Evolutionary conservation across 2,888 invertebrate genomes (phyloP).

Genomic region (Leptothorax acervorum): DNA sequence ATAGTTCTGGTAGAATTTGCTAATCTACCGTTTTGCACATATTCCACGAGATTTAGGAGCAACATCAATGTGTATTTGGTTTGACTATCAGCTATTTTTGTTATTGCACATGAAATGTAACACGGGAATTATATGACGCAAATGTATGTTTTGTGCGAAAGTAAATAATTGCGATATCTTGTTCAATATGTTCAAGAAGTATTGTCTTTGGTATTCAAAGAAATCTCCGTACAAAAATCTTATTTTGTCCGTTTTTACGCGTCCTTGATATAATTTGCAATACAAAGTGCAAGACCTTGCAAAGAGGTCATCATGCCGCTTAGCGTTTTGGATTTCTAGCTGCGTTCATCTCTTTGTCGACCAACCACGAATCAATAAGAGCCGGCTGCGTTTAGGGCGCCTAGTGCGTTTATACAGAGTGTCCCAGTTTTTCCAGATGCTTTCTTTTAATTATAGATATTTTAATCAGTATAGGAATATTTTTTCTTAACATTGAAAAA

Average conservation of each 20-base stretch:
- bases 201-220: neutral
- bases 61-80: neutral
- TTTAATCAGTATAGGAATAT: neutral
- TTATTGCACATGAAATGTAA: neutral
- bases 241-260: conserved; percentile 49
- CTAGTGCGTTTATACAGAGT: conserved; percentile 70
- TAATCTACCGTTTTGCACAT: neutral
- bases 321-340: conserved; percentile 61
- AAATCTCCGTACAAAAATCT: conserved; percentile 16
- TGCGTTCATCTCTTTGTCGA: conserved; percentile 27
- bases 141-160: neutral
- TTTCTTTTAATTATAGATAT: neutral
- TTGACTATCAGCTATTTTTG: neutral
- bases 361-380: conserved; percentile 80
- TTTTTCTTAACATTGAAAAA: neutral
- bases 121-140: neutral
- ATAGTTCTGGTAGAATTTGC: neutral
- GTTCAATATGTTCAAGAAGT: too few species aligned
- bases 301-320: conserved; percentile 50
- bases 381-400: conserved; percentile 79
- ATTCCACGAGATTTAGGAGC: neutral
- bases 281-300: conserved; percentile 59
- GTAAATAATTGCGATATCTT: conserved; percentile 1
- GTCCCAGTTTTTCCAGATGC: conserved; percentile 35
- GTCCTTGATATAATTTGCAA: conserved; percentile 66